Percentiles rank a stretch among this genome's conserved stretches.
Evolutionary conservation across 1,140 invertebrate genomes (phyloP).

Genomic region (Diorhabda carinulata): DNA sequence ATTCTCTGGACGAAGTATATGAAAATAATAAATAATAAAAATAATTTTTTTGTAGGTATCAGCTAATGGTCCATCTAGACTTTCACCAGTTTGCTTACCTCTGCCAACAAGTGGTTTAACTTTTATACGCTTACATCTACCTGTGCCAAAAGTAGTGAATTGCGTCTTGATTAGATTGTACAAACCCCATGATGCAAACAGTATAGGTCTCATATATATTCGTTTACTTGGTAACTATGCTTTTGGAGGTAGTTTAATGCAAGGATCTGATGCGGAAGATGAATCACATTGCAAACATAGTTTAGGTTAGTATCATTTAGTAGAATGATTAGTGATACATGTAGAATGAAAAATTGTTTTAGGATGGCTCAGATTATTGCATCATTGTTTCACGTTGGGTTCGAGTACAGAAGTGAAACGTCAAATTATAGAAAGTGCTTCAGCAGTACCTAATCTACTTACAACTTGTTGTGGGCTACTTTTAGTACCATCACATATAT

Average conservation of each 20-base stretch:
- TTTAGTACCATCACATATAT: slow-evolving; percentile 61
- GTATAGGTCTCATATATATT: slow-evolving; percentile 84
- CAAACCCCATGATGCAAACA: slow-evolving; percentile 80
- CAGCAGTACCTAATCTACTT: slow-evolving; percentile 63
- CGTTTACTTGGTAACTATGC: slow-evolving; percentile 77
- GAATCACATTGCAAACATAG: slow-evolving; percentile 43
- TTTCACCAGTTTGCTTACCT: slow-evolving; percentile 66
- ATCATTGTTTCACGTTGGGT: slow-evolving; percentile 61
- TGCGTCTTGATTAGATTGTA: slow-evolving; percentile 65
- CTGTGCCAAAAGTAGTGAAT: slow-evolving; percentile 75
- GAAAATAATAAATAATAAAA: background rate
- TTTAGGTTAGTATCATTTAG: slow-evolving; percentile 19
- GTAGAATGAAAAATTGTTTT: background rate
- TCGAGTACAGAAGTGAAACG: slow-evolving; percentile 46
- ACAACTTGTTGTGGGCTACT: slow-evolving; percentile 71
- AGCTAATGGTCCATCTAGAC: slow-evolving; percentile 52
- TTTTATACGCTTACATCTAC: slow-evolving; percentile 76
- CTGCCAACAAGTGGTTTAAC: slow-evolving; percentile 79
- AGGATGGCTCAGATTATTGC: slow-evolving; percentile 64
- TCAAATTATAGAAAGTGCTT: slow-evolving; percentile 55
- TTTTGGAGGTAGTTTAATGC: slow-evolving; percentile 57
- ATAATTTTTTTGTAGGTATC: slow-evolving; percentile 46
- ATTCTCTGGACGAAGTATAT: no score
- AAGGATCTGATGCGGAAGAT: slow-evolving; percentile 38
- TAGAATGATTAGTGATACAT: slow-evolving; percentile 7